Percentiles rank a stretch among this genome's conserved stretches.
These are phyloP conservation scores for Saxidomus purpurata DNA, from an alignment of 1,140 invertebrate species.

Conservation along the genomic window DNA sequence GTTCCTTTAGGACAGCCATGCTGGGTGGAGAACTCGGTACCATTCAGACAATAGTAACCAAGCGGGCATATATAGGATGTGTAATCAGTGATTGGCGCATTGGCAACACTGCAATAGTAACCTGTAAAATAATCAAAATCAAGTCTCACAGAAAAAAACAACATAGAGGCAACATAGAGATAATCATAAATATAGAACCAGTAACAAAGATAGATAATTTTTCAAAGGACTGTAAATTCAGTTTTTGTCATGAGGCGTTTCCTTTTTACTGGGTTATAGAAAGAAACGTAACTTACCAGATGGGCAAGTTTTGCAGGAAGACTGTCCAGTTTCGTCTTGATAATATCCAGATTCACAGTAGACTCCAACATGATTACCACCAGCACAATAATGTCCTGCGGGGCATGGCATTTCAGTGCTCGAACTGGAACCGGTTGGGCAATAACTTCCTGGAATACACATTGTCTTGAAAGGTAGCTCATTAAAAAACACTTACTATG, in stretches of 20 bases:
- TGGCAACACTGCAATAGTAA: conserved; percentile 80
- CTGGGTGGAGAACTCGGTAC: conserved; percentile 80
- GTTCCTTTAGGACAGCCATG: conserved; percentile 82
- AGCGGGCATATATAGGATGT: conserved; percentile 79
- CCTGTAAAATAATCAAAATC: conserved; percentile 71
- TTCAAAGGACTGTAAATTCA: too few species aligned
- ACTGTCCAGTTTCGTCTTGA: conserved; percentile 82
- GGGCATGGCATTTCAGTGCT: conserved; percentile 77
- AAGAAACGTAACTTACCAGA: conserved; percentile 83
- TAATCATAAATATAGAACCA: too few species aligned
- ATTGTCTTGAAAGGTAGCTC: too few species aligned
- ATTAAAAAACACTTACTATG: too few species aligned
- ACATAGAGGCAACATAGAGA: too few species aligned
- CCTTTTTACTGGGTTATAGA: too few species aligned
- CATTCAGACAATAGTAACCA: conserved; percentile 84
- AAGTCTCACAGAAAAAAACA: too few species aligned
- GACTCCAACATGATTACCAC: conserved; percentile 76
- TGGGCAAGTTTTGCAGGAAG: conserved; percentile 82
- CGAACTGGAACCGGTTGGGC: conserved; percentile 82
- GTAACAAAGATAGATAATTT: too few species aligned
- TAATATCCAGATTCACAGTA: conserved; percentile 83
- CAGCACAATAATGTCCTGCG: conserved; percentile 80
- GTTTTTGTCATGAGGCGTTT: too few species aligned
- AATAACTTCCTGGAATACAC: conserved; percentile 80
- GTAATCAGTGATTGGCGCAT: conserved; percentile 77